Base-by-base conservation (phyloP, 2,888 invertebrate genomes). In the Monopis laevigella region DNA sequence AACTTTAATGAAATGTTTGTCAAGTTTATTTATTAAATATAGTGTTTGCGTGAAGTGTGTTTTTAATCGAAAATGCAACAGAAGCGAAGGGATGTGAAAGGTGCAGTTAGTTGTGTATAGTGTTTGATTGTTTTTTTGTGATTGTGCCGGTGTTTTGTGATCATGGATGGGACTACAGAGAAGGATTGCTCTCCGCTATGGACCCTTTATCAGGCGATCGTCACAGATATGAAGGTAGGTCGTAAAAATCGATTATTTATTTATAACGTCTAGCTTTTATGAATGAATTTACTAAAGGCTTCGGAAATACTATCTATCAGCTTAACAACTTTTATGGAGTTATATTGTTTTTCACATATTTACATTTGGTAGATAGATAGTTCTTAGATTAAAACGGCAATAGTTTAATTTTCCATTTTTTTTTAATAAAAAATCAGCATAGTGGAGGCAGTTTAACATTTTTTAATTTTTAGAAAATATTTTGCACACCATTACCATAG, bases 221-320 rank as follows among this genome's bases (percentile, higher is more conserved):
- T 98, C 58, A 89, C 89, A 61, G 98, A 98, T 71, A 92, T 98
- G 92, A 97, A 97, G 92, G 97, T 96, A 85, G 82, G 86, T 73
- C 53, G 18, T 28, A 10, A 18, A 40, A 27, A 40, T 40, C 29
- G 40, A 29, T 40, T 24, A 12, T 16, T 21, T n/a, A 21, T 11
- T 4, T 6, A 10, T 29, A n/a, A 11, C 29, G 12, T 29, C 29
- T 11, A 6, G 5, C 29, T 29, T 7, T 29, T 29, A 7, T 5
- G 7, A 7, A 24, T 24, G 10, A 24, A 10, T 24, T 24, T 24
- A 6, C 10, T 24, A 10, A 24, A 24, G 10, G 24, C 6, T 7
- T 10, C 24, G 24, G 10, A 24, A 24, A 24, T 24, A 24, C 6
- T 24, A 24, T n/a, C n/a, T n/a, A n/a, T n/a, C n/a, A n/a, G n/a